Evolutionary conservation across 1,140 invertebrate species (phyloP).

Genomic region (Harlomillsia oculata): DNA sequence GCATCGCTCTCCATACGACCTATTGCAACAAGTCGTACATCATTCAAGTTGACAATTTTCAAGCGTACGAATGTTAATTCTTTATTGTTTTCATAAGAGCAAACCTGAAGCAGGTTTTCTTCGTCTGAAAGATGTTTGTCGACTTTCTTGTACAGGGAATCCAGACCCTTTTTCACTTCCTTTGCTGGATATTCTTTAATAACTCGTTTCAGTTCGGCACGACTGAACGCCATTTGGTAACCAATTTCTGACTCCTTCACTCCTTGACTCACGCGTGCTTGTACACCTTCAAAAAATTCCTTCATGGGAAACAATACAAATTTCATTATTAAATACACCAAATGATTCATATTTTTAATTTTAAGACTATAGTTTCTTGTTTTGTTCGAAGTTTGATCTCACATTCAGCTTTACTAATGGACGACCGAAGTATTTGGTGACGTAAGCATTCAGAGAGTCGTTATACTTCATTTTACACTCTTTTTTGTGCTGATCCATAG

Average conservation of each 20-base stretch:
- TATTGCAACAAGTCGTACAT: conserved; percentile 37
- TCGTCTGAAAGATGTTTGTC: conserved; percentile 95
- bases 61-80: not conserved
- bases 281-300: conserved; percentile 91
- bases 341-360: too few relatives aligned
- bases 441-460: conserved; percentile 82
- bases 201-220: conserved; percentile 90
- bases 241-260: conserved; percentile 95
- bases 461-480: conserved; percentile 85
- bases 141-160: conserved; percentile 90
- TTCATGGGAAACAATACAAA: conserved; percentile 38
- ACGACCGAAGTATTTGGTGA: conserved; percentile 85
- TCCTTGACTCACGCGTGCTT: conserved; percentile 78
- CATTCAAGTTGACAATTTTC: not conserved
- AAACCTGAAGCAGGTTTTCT: conserved; percentile 81
- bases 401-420: conserved; percentile 93
- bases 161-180: conserved; percentile 92
- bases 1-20: conserved; percentile 99
- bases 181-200: conserved; percentile 89
- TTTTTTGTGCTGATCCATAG: conserved; percentile 76
- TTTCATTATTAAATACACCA: not conserved
- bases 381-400: conserved; percentile 41
- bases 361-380: too few relatives aligned
- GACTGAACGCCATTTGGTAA: conserved; percentile 94
- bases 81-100: not conserved